Base-by-base conservation (phyloP, 2,888 invertebrate species). In the Acleris holmiana region DNA sequence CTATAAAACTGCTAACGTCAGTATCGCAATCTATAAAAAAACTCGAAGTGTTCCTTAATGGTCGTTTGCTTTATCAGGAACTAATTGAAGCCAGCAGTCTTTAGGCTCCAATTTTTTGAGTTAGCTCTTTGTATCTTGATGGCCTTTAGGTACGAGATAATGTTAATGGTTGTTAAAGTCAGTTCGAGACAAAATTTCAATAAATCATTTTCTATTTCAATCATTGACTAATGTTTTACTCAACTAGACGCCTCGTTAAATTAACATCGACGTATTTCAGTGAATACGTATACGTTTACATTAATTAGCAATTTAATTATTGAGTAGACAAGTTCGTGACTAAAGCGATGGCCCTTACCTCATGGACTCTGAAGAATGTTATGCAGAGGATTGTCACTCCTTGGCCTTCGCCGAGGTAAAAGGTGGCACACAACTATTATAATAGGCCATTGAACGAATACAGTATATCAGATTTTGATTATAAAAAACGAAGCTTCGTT, bases 371-470 rank as follows among this genome's bases (percentile, higher is more conserved):
- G 6, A 59, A 65, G 59, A 65, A 65, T 65, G 59, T 54, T 21
- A 18, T 40, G 48, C 49, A 55, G 18, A 44, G 41, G 54, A 54
- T 53, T 29, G 64, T 49, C 59, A 60, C 59, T 64, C 64, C 59
- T 65, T 65, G 48, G 54, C 64, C 64, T 65, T 65, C 59, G 60
- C 25, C 15, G 21, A n/a, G 25, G 47, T 63, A 57, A 58, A 64
- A 54, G 58, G 48, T 58, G 53, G 17, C 50, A 57, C 47, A 40
- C 19, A 40, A 21, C 55, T 21, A 18, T 17, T 25, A 23, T 3
- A 44, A n/a, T 50, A 29, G 23, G 15, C 19, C 51, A 51, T 44
- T 47, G 17, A 4, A 17, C 13, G 35, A 35, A 8, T 35, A 47
- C 13, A 19, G 47, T 47, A 19, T 19, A 18, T 47, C 8, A 17